Evolutionary conservation across 2,888 invertebrate genomes (phyloP).

Genomic region (Petrolisthes manimaculis): DNA sequence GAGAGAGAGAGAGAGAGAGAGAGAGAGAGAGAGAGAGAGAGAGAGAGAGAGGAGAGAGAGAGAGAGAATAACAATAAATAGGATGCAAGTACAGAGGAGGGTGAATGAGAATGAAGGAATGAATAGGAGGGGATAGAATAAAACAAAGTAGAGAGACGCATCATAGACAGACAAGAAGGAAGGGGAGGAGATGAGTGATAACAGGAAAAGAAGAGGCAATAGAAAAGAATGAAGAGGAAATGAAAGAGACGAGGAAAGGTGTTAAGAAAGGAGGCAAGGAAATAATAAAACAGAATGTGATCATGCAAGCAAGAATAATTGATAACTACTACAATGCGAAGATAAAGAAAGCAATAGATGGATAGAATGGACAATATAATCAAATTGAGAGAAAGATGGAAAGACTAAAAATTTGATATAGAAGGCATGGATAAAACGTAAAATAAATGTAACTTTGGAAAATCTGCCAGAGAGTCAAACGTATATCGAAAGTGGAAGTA

Average conservation of each 20-base stretch:
- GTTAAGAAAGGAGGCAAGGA: background rate
- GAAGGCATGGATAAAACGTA: background rate
- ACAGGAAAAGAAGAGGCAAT: background rate
- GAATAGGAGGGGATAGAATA: background rate
- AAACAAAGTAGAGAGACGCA: background rate
- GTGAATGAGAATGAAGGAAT: background rate
- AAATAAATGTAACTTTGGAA: background rate
- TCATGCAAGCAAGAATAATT: conserved; percentile 27
- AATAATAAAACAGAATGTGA: conserved; percentile 38
- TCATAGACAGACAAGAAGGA: background rate
- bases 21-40: background rate
- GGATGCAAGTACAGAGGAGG: background rate
- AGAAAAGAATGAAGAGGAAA: background rate
- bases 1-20: background rate
- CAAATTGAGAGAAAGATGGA: background rate
- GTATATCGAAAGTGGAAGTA: background rate
- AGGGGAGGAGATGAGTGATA: background rate
- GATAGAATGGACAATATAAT: background rate
- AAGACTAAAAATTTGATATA: background rate
- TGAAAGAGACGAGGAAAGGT: background rate
- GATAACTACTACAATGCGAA: conserved; percentile 6
- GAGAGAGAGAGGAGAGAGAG: background rate
- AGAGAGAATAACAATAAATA: background rate
- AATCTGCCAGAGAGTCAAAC: background rate
- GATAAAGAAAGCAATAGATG: conserved; percentile 24